These are phyloP conservation scores for Acleris laterana DNA, from an alignment of 2,888 invertebrate genomes.

Conservation along the genomic window DNA sequence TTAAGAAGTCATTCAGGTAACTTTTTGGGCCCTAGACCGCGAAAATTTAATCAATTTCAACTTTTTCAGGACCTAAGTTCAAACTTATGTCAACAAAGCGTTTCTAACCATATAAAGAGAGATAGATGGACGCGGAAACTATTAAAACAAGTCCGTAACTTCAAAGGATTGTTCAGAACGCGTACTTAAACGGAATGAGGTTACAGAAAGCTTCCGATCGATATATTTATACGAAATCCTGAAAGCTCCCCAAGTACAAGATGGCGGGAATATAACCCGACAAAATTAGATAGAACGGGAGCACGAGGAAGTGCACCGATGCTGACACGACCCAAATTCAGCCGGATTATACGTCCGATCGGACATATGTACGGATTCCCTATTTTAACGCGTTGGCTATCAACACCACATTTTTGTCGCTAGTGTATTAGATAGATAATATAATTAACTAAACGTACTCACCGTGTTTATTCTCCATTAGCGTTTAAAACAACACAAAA, in stretches of 20 bases:
- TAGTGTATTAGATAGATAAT: slow-evolving; percentile 45
- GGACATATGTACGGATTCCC: slow-evolving; percentile 77
- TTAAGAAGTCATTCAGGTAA: slow-evolving; percentile 7
- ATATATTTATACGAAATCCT: slow-evolving; percentile 79
- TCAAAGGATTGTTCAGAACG: slow-evolving; percentile 47
- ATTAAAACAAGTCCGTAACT: slow-evolving; percentile 41
- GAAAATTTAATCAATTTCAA: slow-evolving; percentile 33
- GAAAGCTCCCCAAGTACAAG: slow-evolving; percentile 76
- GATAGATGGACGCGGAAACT: slow-evolving; percentile 39
- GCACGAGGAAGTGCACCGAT: slow-evolving; percentile 56
- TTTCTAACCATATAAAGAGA: slow-evolving; percentile 41
- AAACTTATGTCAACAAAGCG: slow-evolving; percentile 66
- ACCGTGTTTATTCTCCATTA: slow-evolving; percentile 74
- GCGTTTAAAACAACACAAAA: slow-evolving; percentile 77
- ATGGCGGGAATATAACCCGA: slow-evolving; percentile 77
- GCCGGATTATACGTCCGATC: slow-evolving; percentile 74
- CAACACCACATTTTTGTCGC: slow-evolving; percentile 54
- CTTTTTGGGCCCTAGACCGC: slow-evolving; percentile 32
- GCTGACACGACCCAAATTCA: slow-evolving; percentile 66
- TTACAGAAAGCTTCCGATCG: slow-evolving; percentile 75
- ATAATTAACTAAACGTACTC: slow-evolving; percentile 59
- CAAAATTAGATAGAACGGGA: slow-evolving; percentile 57
- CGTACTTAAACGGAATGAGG: slow-evolving; percentile 63
- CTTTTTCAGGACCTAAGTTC: slow-evolving; percentile 41
- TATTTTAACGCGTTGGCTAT: slow-evolving; percentile 69